Conservation (phyloP, 2,113 vertebrate species). For the Lepisosteus oculatus region DNA sequence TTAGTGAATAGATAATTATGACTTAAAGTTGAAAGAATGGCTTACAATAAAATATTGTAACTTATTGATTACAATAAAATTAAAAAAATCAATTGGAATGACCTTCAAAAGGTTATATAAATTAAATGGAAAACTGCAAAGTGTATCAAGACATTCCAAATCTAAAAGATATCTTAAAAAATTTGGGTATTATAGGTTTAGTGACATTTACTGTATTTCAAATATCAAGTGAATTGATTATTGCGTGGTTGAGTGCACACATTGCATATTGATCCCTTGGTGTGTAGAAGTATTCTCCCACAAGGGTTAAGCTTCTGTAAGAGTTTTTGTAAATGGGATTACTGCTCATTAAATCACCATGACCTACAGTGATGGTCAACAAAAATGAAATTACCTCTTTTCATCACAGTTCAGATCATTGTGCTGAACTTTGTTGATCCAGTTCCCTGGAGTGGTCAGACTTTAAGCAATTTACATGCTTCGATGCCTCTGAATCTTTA, state of each 20-base stretch:
- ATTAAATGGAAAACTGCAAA: not conserved
- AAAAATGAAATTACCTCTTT: constrained; percentile 51
- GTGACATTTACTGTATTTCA: constrained; percentile 56
- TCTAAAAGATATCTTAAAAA: constrained; percentile 51
- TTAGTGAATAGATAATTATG: no score
- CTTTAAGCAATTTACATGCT: constrained; percentile 34
- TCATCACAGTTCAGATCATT: constrained; percentile 52
- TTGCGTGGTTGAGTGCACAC: constrained; percentile 60
- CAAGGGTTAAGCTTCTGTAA: constrained; percentile 51
- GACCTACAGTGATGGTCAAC: constrained; percentile 58
- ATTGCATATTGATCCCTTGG: constrained; percentile 64
- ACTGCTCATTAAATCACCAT: constrained; percentile 65
- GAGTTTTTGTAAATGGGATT: constrained; percentile 61
- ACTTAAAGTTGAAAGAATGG: no score
- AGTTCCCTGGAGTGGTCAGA: constrained; percentile 29
- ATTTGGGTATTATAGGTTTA: constrained; percentile 47
- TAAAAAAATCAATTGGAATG: no score
- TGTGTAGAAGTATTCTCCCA: constrained; percentile 55
- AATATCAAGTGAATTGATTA: constrained; percentile 69
- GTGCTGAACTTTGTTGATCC: constrained; percentile 36
- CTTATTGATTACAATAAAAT: no score
- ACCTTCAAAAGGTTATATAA: not conserved
- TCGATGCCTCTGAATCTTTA: constrained; percentile 36
- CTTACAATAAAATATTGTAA: not conserved
- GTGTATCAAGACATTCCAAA: not conserved